A percentile compares a stretch with the other conserved stretches of the same genome.
Evolutionary conservation across 35 echinoderm and acorn worm species (phyloP).

Genomic region (Apostichopus japonicus): DNA sequence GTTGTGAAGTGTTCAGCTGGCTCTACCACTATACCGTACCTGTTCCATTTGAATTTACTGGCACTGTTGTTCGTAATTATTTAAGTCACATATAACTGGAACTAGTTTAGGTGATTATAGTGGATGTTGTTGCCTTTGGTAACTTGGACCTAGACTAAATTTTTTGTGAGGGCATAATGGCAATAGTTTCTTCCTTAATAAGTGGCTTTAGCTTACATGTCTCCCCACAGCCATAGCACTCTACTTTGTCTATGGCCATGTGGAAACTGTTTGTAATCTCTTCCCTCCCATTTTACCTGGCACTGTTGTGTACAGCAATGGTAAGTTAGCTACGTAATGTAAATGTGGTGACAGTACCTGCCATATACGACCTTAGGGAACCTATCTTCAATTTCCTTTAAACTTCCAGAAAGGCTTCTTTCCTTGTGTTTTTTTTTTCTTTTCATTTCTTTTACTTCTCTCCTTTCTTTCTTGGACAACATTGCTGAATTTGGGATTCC

Average conservation of each 20-base stretch:
- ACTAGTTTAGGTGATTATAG: too few relatives aligned
- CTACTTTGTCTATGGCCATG: not conserved
- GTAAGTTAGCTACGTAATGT: not conserved
- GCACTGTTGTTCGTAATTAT: too few relatives aligned
- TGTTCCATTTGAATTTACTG: too few relatives aligned
- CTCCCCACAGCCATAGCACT: not conserved
- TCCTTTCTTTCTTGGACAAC: not conserved
- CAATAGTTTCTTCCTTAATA: too few relatives aligned
- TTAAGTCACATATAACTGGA: too few relatives aligned
- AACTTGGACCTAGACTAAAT: too few relatives aligned
- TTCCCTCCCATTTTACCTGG: not conserved
- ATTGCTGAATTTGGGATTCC: conserved; percentile 1
- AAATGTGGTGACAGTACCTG: not conserved
- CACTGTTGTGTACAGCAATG: not conserved
- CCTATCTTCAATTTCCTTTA: not conserved
- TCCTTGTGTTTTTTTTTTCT: not conserved
- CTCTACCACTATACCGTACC: too few relatives aligned
- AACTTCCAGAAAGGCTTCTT: too few relatives aligned
- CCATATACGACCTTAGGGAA: not conserved
- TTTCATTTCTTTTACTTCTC: not conserved
- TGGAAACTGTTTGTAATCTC: not conserved
- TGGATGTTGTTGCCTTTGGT: too few relatives aligned
- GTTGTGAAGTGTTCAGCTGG: too few relatives aligned
- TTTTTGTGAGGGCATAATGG: too few relatives aligned
- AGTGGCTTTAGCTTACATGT: not conserved